A percentile compares a stretch with the other conserved stretches of the same genome.
These are phyloP conservation scores for Adelosebastes latens DNA, from an alignment of 2,797 vertebrate species.

Conservation along the genomic window DNA sequence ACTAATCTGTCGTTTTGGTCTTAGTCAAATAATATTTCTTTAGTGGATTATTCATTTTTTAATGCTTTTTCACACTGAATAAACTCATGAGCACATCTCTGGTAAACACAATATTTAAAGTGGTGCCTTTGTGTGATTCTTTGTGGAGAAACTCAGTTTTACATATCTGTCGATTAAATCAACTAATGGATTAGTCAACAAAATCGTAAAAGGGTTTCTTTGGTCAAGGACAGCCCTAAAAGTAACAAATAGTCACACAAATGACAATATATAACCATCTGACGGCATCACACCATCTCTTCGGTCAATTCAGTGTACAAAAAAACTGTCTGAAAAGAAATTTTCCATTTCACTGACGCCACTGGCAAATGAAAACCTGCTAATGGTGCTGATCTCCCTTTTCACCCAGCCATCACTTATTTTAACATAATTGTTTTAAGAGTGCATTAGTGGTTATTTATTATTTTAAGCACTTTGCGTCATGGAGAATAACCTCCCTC, in stretches of 20 bases:
- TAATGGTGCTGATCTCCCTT: slow-evolving; percentile 34
- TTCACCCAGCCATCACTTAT: slow-evolving; percentile 17
- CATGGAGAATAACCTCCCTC: slow-evolving; percentile 14
- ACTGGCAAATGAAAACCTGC: slow-evolving; percentile 26
- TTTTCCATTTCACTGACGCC: slow-evolving; percentile 14
- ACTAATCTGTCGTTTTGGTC: neutral
- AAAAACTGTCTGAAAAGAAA: neutral
- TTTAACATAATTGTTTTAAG: slow-evolving; percentile 52
- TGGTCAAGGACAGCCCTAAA: neutral
- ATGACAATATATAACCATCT: neutral
- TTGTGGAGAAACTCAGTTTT: neutral
- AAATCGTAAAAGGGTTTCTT: neutral
- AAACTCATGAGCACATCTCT: neutral
- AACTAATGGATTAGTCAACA: too few relatives aligned
- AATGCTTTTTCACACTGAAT: neutral
- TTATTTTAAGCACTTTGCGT: slow-evolving; percentile 38
- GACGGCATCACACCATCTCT: neutral
- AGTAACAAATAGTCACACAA: neutral
- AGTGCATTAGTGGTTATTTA: slow-evolving; percentile 60
- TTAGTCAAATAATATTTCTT: too few relatives aligned
- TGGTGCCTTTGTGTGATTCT: neutral
- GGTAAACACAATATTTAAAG: neutral
- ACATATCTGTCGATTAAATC: neutral
- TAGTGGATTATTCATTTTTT: neutral
- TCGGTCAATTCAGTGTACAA: neutral